A percentile compares a stretch with the other conserved stretches of the same genome.
Evolutionary conservation across 2,797 vertebrate genomes (phyloP).

Genomic region (Phalanger gymnotis): DNA sequence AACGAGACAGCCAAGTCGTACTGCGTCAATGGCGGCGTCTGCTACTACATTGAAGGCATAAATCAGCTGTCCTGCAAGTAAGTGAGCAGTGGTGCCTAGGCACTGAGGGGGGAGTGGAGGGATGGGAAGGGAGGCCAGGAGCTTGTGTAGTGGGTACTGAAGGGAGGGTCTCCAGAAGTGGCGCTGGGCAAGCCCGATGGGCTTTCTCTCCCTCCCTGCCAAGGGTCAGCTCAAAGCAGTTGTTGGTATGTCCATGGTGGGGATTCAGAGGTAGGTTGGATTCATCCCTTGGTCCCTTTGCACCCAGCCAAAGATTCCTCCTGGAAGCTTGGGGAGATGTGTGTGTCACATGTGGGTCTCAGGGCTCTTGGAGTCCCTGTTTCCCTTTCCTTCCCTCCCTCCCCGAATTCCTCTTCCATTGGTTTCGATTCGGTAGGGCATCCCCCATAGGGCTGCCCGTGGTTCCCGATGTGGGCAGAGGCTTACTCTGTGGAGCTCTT

Average conservation of each 20-base stretch:
- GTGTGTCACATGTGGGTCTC: constrained; percentile 24
- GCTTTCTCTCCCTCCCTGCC: background rate
- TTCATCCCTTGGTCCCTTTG: constrained; percentile 47
- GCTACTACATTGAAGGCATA: constrained; percentile 98
- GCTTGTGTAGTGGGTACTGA: background rate
- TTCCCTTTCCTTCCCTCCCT: constrained; percentile 31
- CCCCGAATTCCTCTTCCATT: constrained; percentile 21
- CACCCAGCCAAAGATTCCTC: constrained; percentile 1
- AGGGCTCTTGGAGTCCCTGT: constrained; percentile 2
- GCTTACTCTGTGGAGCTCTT: background rate
- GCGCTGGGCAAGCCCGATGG: background rate
- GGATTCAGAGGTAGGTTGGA: constrained; percentile 30
- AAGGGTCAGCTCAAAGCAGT: constrained; percentile 24
- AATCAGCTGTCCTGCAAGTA: constrained; percentile 99
- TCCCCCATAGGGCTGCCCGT: background rate
- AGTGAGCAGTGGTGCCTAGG: constrained; percentile 85
- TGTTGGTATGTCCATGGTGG: constrained; percentile 43
- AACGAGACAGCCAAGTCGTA: constrained; percentile 97
- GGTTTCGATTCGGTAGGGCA: constrained; percentile 6
- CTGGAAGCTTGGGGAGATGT: constrained; percentile 15
- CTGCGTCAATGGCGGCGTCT: constrained; percentile 97
- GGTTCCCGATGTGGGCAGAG: constrained; percentile 1
- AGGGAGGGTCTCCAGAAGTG: constrained; percentile 66
- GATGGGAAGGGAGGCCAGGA: constrained; percentile 47
- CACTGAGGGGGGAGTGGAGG: background rate